These are phyloP conservation scores for Lutra lutra DNA, from an alignment of 2,797 vertebrate species.

Conservation along the genomic window DNA sequence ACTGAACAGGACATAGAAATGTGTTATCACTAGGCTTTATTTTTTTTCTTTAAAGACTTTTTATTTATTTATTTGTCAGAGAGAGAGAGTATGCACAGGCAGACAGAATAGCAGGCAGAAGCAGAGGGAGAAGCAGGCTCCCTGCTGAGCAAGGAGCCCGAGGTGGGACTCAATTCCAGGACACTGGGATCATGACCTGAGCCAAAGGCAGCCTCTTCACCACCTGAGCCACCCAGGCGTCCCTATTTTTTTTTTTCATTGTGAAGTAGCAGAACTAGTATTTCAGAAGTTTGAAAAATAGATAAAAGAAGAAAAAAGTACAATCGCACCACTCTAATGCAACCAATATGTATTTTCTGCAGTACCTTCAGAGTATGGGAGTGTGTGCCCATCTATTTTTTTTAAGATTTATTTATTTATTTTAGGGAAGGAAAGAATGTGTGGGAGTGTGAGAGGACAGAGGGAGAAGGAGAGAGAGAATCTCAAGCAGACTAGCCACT, in stretches of 20 bases:
- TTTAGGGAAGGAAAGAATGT: not conserved
- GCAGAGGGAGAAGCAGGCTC: too few species aligned
- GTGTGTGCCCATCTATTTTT: not conserved
- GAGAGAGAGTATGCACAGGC: too few species aligned
- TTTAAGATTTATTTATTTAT: not conserved
- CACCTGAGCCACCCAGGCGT: too few species aligned
- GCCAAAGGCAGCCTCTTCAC: too few species aligned
- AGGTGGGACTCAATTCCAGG: too few species aligned
- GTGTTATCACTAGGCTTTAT: not conserved
- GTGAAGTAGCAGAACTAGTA: not conserved
- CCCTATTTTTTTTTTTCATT: not conserved
- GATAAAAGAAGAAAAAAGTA: not conserved
- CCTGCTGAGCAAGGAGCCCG: too few species aligned
- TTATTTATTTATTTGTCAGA: too few species aligned
- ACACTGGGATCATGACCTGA: too few species aligned
- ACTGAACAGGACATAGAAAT: not conserved
- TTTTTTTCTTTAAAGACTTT: not conserved
- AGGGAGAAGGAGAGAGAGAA: not conserved
- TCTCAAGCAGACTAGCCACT: not conserved
- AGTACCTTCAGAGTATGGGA: not conserved
- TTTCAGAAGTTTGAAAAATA: not conserved
- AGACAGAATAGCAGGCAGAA: too few species aligned
- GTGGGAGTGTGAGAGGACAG: not conserved
- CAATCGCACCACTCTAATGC: not conserved
- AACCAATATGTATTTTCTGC: not conserved